Percentiles rank a stretch among this genome's conserved stretches.
These are phyloP conservation scores for Myxocyprinus asiaticus DNA, from an alignment of 2,113 vertebrate genomes.

Conservation along the genomic window DNA sequence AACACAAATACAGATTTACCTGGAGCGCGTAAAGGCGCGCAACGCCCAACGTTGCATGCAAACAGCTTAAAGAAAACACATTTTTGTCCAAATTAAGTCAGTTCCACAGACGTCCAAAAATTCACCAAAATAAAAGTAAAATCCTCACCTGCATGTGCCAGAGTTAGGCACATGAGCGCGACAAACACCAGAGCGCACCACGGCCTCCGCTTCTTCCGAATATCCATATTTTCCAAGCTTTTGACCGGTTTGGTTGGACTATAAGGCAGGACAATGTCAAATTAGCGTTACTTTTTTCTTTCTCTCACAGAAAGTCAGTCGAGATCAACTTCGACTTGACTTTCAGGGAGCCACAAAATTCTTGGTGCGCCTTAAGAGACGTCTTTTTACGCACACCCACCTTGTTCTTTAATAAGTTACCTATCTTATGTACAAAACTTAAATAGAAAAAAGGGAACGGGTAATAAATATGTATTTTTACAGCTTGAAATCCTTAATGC, in stretches of 20 bases:
- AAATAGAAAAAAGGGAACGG: conserved; percentile 59
- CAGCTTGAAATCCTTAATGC: conserved; percentile 66
- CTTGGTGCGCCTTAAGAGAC: conserved; percentile 66
- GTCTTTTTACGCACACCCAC: conserved; percentile 56
- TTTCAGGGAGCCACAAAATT: too few relatives aligned
- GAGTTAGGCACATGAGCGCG: conserved; percentile 56
- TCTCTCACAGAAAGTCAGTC: conserved; percentile 71
- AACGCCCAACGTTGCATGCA: not conserved
- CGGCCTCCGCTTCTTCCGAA: conserved; percentile 77
- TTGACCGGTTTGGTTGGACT: conserved; percentile 59
- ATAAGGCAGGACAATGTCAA: conserved; percentile 58
- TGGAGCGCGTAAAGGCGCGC: not conserved
- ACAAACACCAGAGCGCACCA: conserved; percentile 68
- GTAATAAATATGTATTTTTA: conserved; percentile 69
- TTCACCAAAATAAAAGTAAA: not conserved
- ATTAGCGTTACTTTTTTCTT: conserved; percentile 50
- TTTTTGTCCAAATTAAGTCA: not conserved
- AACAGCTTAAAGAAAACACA: not conserved
- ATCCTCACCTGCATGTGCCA: conserved; percentile 74
- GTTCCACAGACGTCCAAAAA: not conserved
- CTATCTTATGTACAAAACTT: conserved; percentile 63
- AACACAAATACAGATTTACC: not conserved
- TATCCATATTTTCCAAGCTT: conserved; percentile 74
- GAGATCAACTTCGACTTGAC: too few relatives aligned
- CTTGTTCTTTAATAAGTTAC: conserved; percentile 57